Evolutionary conservation across 1,140 invertebrate genomes (phyloP).

Genomic region (Brachionus sp.): DNA sequence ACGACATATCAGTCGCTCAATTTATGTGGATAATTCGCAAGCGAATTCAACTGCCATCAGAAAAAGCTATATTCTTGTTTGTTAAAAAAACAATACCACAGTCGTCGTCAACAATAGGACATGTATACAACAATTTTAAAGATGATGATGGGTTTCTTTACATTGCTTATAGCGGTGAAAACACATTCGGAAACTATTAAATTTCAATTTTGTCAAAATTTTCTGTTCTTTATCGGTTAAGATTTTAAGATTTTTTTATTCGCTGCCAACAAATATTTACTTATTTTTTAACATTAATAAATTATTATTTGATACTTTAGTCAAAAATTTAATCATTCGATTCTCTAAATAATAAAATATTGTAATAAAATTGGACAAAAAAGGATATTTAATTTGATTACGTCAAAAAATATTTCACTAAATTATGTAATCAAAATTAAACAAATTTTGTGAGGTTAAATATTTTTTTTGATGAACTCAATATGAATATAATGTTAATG

Average conservation of each 20-base stretch:
- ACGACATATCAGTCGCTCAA: slow-evolving; percentile 63
- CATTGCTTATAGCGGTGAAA: slow-evolving; percentile 62
- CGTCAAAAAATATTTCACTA: too few relatives aligned
- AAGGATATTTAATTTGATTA: too few relatives aligned
- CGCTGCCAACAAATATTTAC: neutral
- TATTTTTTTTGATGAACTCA: too few relatives aligned
- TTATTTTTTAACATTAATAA: neutral
- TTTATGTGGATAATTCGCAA: slow-evolving; percentile 64
- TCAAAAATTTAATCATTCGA: neutral
- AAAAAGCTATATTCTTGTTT: slow-evolving; percentile 63
- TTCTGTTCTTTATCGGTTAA: neutral
- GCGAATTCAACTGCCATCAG: slow-evolving; percentile 60
- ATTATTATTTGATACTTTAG: neutral
- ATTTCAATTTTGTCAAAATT: neutral
- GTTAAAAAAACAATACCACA: slow-evolving; percentile 56
- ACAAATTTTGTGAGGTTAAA: too few relatives aligned
- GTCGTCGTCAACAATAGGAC: slow-evolving; percentile 60
- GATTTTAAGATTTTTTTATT: slow-evolving; percentile 13
- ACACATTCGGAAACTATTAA: slow-evolving; percentile 55
- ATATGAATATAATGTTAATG: too few relatives aligned
- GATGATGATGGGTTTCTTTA: slow-evolving; percentile 64
- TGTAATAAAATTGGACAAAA: neutral
- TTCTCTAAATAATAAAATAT: neutral
- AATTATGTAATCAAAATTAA: too few relatives aligned
- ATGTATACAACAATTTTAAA: slow-evolving; percentile 61